Evolutionary conservation across 2,113 vertebrate species (phyloP).

Genomic region (Gymnobelideus leadbeateri): DNA sequence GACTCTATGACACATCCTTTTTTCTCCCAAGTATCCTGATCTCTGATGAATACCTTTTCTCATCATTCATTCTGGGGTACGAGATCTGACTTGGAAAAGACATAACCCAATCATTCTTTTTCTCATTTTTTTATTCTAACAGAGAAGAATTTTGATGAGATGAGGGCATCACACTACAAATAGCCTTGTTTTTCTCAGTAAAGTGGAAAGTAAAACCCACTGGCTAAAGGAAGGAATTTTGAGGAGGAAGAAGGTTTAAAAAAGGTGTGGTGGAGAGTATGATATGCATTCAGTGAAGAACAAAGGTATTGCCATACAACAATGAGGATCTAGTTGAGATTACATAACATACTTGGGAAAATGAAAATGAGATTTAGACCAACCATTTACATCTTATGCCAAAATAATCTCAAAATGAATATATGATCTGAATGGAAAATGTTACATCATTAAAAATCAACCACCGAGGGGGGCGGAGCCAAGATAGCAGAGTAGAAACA

Average conservation of each 20-base stretch:
- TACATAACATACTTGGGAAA: background rate
- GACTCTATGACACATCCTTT: background rate
- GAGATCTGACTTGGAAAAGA: background rate
- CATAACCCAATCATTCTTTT: background rate
- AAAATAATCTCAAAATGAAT: background rate
- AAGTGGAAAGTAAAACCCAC: background rate
- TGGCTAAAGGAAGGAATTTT: background rate
- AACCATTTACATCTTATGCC: background rate
- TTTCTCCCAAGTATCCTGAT: too few species aligned
- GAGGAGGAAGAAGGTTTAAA: background rate
- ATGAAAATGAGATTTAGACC: background rate
- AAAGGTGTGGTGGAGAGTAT: background rate
- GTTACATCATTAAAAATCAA: background rate
- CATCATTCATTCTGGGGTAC: background rate
- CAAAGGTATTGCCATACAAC: too few species aligned
- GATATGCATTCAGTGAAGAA: too few species aligned
- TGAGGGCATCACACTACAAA: background rate
- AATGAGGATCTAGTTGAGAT: too few species aligned
- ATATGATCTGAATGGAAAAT: background rate
- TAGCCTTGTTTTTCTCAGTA: background rate
- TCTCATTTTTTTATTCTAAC: background rate
- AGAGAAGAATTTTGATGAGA: background rate
- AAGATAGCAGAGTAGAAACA: too few species aligned
- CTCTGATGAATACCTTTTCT: background rate
- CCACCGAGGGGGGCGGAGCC: too few species aligned